These are phyloP conservation scores for Ceryle rudis DNA, from an alignment of 2,797 vertebrate genomes.

Conservation along the genomic window DNA sequence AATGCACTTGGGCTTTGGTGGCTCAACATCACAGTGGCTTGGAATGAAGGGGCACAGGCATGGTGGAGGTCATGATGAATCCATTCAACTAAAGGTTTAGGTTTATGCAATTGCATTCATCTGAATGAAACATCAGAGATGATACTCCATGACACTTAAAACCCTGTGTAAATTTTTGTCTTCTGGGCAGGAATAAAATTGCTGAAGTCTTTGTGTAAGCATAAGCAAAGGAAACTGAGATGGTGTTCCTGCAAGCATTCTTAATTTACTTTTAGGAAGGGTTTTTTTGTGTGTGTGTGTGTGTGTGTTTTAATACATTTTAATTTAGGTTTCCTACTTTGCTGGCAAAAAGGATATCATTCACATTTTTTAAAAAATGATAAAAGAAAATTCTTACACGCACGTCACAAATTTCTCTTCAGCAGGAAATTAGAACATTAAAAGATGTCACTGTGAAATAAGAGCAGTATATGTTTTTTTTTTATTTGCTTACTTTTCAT, in stretches of 20 bases:
- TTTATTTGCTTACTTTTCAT: background rate
- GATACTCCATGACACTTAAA: background rate
- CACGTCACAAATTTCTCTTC: background rate
- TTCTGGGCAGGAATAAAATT: background rate
- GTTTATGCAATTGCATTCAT: background rate
- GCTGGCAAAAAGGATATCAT: background rate
- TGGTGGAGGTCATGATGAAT: background rate
- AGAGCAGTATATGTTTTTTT: background rate
- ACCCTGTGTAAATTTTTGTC: background rate
- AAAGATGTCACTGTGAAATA: background rate
- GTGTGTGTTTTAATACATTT: background rate
- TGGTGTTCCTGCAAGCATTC: background rate
- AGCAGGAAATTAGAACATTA: background rate
- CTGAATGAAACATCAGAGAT: background rate
- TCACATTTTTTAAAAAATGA: fast-evolving
- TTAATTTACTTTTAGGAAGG: background rate
- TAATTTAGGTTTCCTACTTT: background rate
- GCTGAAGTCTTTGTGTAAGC: background rate
- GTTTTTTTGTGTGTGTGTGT: background rate
- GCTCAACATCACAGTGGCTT: fast-evolving
- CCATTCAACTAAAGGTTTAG: background rate
- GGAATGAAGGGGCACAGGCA: fast-evolving
- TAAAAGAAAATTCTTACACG: background rate
- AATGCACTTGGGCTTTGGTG: background rate
- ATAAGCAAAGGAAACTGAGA: background rate